These are phyloP conservation scores for Anguilla rostrata DNA, from an alignment of 2,113 vertebrate species.

Conservation along the genomic window DNA sequence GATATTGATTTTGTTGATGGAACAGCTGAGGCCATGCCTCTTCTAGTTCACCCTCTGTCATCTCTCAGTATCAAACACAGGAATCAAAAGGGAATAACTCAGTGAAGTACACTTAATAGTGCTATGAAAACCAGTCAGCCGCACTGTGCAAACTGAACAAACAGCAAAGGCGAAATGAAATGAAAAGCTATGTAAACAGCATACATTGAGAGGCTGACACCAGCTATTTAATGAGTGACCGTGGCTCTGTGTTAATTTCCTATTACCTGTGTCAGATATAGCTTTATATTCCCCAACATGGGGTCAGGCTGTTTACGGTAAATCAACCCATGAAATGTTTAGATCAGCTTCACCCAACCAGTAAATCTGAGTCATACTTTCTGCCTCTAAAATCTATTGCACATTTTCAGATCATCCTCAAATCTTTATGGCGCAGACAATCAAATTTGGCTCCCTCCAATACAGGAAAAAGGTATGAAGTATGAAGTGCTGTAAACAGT, in stretches of 20 bases:
- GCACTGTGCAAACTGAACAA: neutral
- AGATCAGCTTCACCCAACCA: too few relatives aligned
- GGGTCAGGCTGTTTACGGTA: neutral
- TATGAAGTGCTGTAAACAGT: neutral
- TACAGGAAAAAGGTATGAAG: neutral
- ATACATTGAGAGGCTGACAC: neutral
- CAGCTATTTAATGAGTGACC: neutral
- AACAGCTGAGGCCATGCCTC: neutral
- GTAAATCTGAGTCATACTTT: neutral
- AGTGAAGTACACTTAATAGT: slow-evolving; percentile 1
- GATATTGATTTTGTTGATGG: neutral
- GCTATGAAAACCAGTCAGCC: neutral
- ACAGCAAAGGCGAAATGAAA: neutral
- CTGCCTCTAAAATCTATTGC: neutral
- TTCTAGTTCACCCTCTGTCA: neutral
- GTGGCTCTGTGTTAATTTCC: neutral
- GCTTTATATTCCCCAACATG: neutral
- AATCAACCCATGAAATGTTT: neutral
- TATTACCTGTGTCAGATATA: neutral
- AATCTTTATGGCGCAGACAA: neutral
- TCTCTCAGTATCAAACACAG: neutral
- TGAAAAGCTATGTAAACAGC: neutral
- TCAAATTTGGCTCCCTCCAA: neutral
- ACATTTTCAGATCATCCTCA: neutral
- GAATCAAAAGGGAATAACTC: neutral